Evolutionary conservation across 2,113 vertebrate species (phyloP), one percentile per base, ranked within the genome.

Genomic region (Nipponia nippon): DNA sequence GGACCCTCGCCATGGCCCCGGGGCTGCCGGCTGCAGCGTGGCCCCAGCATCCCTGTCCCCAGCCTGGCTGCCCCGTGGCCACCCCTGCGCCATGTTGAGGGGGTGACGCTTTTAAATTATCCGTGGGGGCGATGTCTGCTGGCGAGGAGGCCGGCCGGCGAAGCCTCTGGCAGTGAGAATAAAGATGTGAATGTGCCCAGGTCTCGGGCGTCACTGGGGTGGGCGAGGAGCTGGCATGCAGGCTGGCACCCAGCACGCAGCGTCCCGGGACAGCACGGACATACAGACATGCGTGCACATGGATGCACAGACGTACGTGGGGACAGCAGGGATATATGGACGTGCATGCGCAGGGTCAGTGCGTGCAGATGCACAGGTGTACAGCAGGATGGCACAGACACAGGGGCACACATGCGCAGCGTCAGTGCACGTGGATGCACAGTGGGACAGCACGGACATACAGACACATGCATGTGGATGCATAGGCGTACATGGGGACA

Each of bases 261-360:
- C 2, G 0, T 56, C 53, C 50, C 0, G 7, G 56, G 50, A 22
- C 2, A 10, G 38, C 75, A 61, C 0, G 0, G 83, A 53, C 49
- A 32, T 13, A 53, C 0, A 0, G 84, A 80, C 52, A 55, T 0
- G 0, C 2, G 0, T 6, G 17, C n/a, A 22, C 19, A 1, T 2
- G 49, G 47, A 10, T 47, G 34, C 52, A 34, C 0, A 3, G 59
- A 40, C 0, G 0, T 55, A 44, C 2, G 0, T 22, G 27, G 75
- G 18, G 47, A 52, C 42, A 58, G 29, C 46, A 29, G 1, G 25
- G 49, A 38, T 22, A 36, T 4, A 20, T 2, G 22, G 42, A n/a
- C 42, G 7, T 1, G 8, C 6, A 22, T 8, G 50, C 25, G 13
- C 49, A 10, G 27, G 23, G 12, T 18, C 44, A 47, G 32, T 26